phyloP scores from a whole-genome alignment of 2,888 invertebrate genomes.

The Eilema caniola region DNA sequence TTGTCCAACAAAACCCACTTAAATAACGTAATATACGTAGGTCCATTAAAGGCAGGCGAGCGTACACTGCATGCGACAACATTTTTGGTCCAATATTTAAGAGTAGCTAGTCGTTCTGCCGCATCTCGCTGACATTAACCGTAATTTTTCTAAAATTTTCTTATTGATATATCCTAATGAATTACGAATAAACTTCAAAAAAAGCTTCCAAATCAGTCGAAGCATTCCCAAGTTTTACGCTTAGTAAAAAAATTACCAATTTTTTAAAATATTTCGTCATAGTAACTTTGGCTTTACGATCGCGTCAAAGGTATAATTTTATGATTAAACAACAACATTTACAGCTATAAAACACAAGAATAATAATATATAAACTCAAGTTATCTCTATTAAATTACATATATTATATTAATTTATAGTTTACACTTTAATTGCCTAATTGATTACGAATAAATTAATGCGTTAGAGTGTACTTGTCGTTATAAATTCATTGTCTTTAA shows the following conservation, averaged over 20 bases:
- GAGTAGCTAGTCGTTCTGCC: too few species aligned
- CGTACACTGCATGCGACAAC: slow-evolving; percentile 46
- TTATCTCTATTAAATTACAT: slow-evolving; percentile 2
- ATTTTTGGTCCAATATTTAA: slow-evolving; percentile 2
- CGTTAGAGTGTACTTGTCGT: neutral
- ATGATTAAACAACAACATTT: neutral
- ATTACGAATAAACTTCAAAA: neutral
- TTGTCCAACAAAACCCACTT: slow-evolving; percentile 69
- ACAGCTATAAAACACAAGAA: neutral
- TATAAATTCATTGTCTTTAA: slow-evolving; percentile 8
- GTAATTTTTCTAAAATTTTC: neutral
- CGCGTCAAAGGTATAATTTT: neutral
- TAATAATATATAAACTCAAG: neutral
- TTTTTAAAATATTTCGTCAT: too few species aligned
- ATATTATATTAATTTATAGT: neutral
- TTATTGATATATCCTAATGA: neutral
- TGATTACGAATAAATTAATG: slow-evolving; percentile 5
- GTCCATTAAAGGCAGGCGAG: slow-evolving; percentile 16
- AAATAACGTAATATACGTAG: slow-evolving; percentile 75
- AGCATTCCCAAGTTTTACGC: neutral
- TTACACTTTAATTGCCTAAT: neutral
- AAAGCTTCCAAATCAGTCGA: neutral
- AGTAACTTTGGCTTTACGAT: neutral
- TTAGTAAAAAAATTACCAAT: too few species aligned
- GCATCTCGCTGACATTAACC: too few species aligned